Percentiles rank a stretch among this genome's conserved stretches.
Evolutionary conservation across 2,113 vertebrate species (phyloP).

Genomic region (Puffinus mauretanicus): DNA sequence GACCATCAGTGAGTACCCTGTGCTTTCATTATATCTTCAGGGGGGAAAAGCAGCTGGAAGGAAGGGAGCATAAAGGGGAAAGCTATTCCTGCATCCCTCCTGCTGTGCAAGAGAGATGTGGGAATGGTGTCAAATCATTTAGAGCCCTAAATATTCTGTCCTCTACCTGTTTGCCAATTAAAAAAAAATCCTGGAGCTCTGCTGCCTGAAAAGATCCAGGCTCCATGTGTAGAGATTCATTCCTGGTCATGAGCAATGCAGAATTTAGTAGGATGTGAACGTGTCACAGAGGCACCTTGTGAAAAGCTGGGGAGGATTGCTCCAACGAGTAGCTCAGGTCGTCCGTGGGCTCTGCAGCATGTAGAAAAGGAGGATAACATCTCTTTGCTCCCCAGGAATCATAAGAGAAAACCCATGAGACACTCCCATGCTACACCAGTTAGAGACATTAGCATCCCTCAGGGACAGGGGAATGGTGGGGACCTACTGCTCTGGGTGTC

Average conservation of each 20-base stretch:
- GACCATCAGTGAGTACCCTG: constrained; percentile 63
- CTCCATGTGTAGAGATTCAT: not conserved
- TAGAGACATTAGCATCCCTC: not conserved
- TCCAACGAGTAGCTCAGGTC: not conserved
- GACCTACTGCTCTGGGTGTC: not conserved
- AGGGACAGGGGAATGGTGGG: not conserved
- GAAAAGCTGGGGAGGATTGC: not conserved
- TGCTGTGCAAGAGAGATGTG: not conserved
- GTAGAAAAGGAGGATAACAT: not conserved
- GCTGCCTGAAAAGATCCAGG: not conserved
- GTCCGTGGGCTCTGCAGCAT: not conserved
- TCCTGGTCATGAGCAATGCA: not conserved
- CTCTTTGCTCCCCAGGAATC: not conserved
- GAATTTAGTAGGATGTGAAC: not conserved
- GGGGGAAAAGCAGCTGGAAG: not conserved
- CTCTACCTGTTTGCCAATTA: not conserved
- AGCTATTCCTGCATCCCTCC: not conserved
- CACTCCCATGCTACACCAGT: not conserved
- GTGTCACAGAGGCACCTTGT: not conserved
- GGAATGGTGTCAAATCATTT: not conserved
- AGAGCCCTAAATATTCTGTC: not conserved
- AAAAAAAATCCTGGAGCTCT: not conserved
- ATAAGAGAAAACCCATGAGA: not conserved
- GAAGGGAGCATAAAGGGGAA: not conserved
- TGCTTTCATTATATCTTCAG: not conserved